Conservation (phyloP, 2,888 invertebrate genomes). For the Esperia sulphurella region DNA sequence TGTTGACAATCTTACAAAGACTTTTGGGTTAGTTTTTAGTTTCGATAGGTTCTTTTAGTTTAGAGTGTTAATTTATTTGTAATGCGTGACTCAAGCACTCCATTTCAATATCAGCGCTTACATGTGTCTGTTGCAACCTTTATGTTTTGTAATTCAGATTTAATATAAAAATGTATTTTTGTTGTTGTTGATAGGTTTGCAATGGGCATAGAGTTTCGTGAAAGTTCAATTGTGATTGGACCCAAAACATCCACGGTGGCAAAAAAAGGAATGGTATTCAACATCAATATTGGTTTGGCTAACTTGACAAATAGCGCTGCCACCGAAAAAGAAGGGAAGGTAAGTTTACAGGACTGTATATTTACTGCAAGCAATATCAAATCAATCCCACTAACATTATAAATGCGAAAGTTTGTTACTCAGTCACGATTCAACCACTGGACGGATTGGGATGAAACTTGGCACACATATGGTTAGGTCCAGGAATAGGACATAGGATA, state of each 20-base stretch:
- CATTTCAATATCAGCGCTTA: too few relatives aligned
- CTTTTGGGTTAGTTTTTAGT: slow-evolving; percentile 83
- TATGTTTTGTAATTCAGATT: too few relatives aligned
- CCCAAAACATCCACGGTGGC: slow-evolving; percentile 90
- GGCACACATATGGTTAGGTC: too few relatives aligned
- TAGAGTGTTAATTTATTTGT: too few relatives aligned
- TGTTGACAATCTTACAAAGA: slow-evolving; percentile 94
- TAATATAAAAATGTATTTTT: background rate
- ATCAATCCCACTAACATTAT: too few relatives aligned
- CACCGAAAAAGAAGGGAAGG: slow-evolving; percentile 92
- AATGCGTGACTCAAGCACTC: too few relatives aligned
- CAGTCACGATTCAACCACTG: too few relatives aligned
- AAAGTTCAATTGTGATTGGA: slow-evolving; percentile 94
- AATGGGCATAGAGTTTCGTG: slow-evolving; percentile 99
- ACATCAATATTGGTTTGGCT: slow-evolving; percentile 94
- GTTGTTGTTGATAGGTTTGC: slow-evolving; percentile 83
- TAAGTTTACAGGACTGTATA: slow-evolving; percentile 19
- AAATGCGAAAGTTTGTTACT: too few relatives aligned
- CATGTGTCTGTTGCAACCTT: background rate
- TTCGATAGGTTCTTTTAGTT: background rate
- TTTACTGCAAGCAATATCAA: too few relatives aligned
- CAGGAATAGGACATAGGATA: too few relatives aligned
- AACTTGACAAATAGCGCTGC: slow-evolving; percentile 90
- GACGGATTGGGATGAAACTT: too few relatives aligned
- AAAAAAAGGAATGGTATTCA: slow-evolving; percentile 97